phyloP scores from a whole-genome alignment of 2,113 vertebrate species.

The Burhinus bistriatus region DNA sequence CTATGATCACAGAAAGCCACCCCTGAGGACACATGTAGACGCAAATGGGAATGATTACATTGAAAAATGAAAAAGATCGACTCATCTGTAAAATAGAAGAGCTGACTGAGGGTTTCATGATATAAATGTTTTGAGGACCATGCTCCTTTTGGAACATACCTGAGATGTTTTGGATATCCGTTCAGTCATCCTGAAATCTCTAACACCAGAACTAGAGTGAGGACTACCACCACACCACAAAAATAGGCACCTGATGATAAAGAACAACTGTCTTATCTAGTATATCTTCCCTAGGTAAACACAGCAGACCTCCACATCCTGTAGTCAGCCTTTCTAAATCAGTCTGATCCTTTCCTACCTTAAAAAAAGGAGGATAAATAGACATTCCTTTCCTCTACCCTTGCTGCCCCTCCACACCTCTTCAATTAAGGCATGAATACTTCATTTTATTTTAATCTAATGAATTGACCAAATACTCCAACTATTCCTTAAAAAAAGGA shows the following conservation, averaged over 20 bases:
- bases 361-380: neutral
- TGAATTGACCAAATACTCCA: neutral
- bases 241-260: neutral
- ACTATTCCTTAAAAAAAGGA: neutral
- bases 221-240: neutral
- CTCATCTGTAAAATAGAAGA: neutral
- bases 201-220: neutral
- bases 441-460: neutral
- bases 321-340: neutral
- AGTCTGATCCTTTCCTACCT: neutral
- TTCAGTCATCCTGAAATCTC: neutral
- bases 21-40: neutral
- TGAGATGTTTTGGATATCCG: neutral
- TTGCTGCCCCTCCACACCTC: neutral
- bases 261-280: neutral
- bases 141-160: neutral
- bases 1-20: neutral
- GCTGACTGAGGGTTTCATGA: neutral
- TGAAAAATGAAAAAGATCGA: neutral
- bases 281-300: neutral
- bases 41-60: neutral
- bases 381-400: neutral
- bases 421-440: neutral
- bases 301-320: neutral
- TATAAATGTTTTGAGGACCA: neutral